phyloP scores from a whole-genome alignment of 2,888 invertebrate species.

The Melinaea menophilus region DNA sequence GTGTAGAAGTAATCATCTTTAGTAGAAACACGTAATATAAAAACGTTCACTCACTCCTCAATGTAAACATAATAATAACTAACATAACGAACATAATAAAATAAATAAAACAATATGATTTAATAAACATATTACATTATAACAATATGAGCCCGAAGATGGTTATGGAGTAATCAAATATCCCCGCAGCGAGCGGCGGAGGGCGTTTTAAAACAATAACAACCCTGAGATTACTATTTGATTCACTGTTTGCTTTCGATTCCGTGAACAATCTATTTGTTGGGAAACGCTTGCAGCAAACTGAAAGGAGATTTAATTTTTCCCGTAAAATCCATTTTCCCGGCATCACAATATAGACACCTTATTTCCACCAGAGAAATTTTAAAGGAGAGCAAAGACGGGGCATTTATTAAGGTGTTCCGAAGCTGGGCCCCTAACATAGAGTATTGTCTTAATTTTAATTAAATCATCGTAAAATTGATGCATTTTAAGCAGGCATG shows the following conservation, averaged over 20 bases:
- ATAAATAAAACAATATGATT: too few relatives aligned
- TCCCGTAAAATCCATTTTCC: slow-evolving; percentile 34
- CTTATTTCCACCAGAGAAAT: slow-evolving; percentile 47
- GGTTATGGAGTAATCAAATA: too few relatives aligned
- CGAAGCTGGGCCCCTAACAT: slow-evolving; percentile 38
- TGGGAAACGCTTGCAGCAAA: slow-evolving; percentile 21
- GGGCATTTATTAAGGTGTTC: slow-evolving; percentile 55
- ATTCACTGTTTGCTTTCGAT: slow-evolving; percentile 36
- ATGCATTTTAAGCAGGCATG: too few relatives aligned
- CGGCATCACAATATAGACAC: slow-evolving; percentile 46
- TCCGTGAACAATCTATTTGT: slow-evolving; percentile 34
- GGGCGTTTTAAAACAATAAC: slow-evolving; percentile 29
- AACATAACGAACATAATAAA: too few relatives aligned
- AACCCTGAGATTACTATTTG: slow-evolving; percentile 29
- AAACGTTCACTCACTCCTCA: too few relatives aligned
- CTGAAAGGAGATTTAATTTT: slow-evolving; percentile 47
- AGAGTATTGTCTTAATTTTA: slow-evolving; percentile 24
- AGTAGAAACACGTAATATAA: too few relatives aligned
- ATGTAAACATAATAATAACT: too few relatives aligned
- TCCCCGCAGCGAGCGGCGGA: slow-evolving; percentile 4
- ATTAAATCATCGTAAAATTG: not conserved
- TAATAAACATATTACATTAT: too few relatives aligned
- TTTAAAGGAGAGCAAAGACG: slow-evolving; percentile 56
- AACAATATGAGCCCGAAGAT: too few relatives aligned
- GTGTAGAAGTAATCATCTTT: too few relatives aligned